Evolutionary conservation across 2,888 invertebrate species (phyloP), one percentile per base, ranked within the genome.

Genomic region (Drosophila meridiana): DNA sequence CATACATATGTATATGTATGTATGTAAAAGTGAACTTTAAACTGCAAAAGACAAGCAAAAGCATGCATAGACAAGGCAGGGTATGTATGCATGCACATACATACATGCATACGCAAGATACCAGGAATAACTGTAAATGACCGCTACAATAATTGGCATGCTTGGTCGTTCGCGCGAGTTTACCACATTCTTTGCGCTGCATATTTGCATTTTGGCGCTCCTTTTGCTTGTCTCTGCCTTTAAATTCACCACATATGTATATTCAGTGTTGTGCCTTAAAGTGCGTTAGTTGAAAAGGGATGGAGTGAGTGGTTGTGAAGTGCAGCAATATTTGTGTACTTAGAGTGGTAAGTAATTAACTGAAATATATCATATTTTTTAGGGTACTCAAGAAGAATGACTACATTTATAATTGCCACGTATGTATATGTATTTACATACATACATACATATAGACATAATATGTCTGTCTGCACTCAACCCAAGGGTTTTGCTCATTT

Each of bases 401-500:
- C 28, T 38, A 48, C 32, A 59, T 48, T 60, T 50, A 28, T 48
- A 40, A 42, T 34, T 47, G n/a, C 9, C 13, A n/a, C 20, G 20
- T 13, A 14, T 8, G 40, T 8, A 50, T 30, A 7, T 14, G 36
- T 14, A 32, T 6, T 11, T 8, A 26, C 0, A 3, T 20, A 34
- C 4, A 8, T 26, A 26, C 34, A 0, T n/a, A 38, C 13, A 14
- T 38, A n/a, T n/a, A 7, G 1, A 40, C 14, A n/a, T n/a, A 13
- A 13, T 14, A 36, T 43, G 20, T 32, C 3, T 57, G 30, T 32
- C 13, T 48, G 36, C 4, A 34, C 43, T 43, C 43, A 43, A 40
- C 13, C 20, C 58, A 40, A 63, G 30, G 38, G 13, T 11, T 60
- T 38, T 38, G 67, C 63, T 66, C 70, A 88, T 86, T 79, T 84